Evolutionary conservation across 2,888 invertebrate species (phyloP).

Genomic region (Plebejus anna): DNA sequence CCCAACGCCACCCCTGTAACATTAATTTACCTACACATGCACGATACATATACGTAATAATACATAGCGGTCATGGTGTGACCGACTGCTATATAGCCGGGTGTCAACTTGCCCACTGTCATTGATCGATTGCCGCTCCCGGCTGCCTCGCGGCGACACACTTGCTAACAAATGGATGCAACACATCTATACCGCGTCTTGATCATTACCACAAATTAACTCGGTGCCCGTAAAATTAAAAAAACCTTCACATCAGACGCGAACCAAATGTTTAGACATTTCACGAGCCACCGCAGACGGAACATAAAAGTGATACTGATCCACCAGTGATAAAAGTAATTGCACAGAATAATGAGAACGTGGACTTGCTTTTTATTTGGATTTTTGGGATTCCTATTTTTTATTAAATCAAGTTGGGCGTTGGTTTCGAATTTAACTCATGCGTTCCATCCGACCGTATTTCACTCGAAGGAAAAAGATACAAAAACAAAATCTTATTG

Average conservation of each 20-base stretch:
- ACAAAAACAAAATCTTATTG: conserved; percentile 3
- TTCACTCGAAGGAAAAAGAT: not conserved
- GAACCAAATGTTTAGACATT: conserved; percentile 37
- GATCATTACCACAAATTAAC: conserved; percentile 40
- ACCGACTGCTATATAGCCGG: conserved; percentile 36
- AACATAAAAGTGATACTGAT: conserved; percentile 20
- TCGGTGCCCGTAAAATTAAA: conserved; percentile 58
- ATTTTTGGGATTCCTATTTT: conserved; percentile 4
- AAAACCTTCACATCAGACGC: conserved; percentile 47
- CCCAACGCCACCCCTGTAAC: not conserved
- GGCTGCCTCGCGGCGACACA: conserved; percentile 32
- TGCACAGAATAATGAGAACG: conserved; percentile 13
- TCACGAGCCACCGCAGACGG: conserved; percentile 25
- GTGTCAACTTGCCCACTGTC: conserved; percentile 56
- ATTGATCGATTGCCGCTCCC: conserved; percentile 57
- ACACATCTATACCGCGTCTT: conserved; percentile 4
- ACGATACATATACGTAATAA: not conserved
- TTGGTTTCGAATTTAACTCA: not conserved
- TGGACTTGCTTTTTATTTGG: conserved; percentile 18
- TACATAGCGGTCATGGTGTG: conserved; percentile 30
- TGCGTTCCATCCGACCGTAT: not conserved
- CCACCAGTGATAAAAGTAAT: conserved; percentile 15
- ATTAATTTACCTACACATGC: not conserved
- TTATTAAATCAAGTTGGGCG: too few relatives aligned
- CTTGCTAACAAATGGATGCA: conserved; percentile 40